Evolutionary conservation across 1,140 invertebrate species (phyloP).

Genomic region (Protaetia brevitarsis): DNA sequence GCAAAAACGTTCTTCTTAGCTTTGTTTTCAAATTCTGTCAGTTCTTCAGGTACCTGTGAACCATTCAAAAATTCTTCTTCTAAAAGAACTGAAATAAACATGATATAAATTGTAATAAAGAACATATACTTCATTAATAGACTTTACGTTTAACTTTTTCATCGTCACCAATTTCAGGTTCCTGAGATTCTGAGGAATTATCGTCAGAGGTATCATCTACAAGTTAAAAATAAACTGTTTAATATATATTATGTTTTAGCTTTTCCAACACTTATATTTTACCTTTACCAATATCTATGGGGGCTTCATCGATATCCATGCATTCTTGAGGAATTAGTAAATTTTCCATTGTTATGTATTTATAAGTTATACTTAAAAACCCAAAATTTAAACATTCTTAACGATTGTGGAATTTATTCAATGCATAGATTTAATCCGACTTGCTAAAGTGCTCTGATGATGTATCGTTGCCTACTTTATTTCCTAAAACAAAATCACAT

Average conservation of each 20-base stretch:
- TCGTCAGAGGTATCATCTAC: conserved; percentile 4
- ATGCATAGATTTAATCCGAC: too few species aligned
- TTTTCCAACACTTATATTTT: not conserved
- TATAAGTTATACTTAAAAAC: too few species aligned
- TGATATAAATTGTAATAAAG: not conserved
- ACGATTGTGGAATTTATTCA: too few species aligned
- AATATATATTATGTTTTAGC: not conserved
- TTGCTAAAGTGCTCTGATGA: too few species aligned
- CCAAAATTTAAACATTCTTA: too few species aligned
- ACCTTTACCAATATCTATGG: conserved; percentile 16
- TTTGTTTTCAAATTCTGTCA: conserved; percentile 20
- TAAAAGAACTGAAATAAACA: conserved; percentile 9
- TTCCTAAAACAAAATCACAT: too few species aligned
- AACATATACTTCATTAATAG: not conserved
- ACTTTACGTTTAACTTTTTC: conserved; percentile 16
- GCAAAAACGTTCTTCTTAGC: conserved; percentile 19
- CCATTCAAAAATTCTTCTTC: conserved; percentile 2
- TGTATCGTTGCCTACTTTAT: too few species aligned
- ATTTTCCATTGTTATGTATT: conserved; percentile 20
- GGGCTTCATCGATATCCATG: conserved; percentile 16
- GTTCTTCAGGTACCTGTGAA: conserved; percentile 13
- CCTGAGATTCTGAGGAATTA: not conserved
- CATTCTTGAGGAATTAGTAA: conserved; percentile 9
- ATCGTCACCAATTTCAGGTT: conserved; percentile 17
- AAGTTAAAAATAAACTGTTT: not conserved